Percentiles rank a stretch among this genome's conserved stretches.
phyloP scores from a whole-genome alignment of 35 echinoderm and acorn worm genomes.

The Ptychodera flava region DNA sequence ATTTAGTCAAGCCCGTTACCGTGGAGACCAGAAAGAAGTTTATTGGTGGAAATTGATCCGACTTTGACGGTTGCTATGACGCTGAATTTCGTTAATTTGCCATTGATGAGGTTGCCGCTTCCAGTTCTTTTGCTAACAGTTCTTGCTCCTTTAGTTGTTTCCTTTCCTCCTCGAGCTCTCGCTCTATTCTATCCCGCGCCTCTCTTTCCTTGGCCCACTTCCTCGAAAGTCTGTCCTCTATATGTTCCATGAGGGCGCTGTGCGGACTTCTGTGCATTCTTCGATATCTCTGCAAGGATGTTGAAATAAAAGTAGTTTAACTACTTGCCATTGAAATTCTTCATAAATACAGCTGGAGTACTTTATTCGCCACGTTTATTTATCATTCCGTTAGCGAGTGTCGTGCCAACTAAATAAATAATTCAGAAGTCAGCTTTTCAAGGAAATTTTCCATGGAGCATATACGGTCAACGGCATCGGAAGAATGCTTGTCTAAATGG shows the following conservation, averaged over 20 bases:
- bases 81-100: too few relatives aligned
- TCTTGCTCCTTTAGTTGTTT: slow-evolving; percentile 37
- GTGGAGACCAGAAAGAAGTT: too few relatives aligned
- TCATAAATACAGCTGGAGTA: background rate
- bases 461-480: background rate
- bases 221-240: slow-evolving; percentile 65
- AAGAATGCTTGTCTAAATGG: too few relatives aligned
- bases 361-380: background rate
- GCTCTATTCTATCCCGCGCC: slow-evolving; percentile 30
- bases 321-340: background rate
- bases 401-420: background rate
- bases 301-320: slow-evolving; percentile 7
- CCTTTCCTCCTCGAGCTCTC: slow-evolving; percentile 29
- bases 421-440: background rate
- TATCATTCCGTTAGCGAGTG: background rate
- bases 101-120: slow-evolving; percentile 9
- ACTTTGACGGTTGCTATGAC: too few relatives aligned
- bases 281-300: slow-evolving; percentile 55
- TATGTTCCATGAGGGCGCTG: slow-evolving; percentile 61
- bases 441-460: background rate
- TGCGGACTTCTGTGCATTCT: slow-evolving; percentile 58
- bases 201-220: slow-evolving; percentile 56
- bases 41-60: too few relatives aligned
- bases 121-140: slow-evolving; percentile 36
- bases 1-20: too few relatives aligned